Base-by-base conservation (phyloP, 1,140 invertebrate genomes). In the Pristionchus pacificus region DNA sequence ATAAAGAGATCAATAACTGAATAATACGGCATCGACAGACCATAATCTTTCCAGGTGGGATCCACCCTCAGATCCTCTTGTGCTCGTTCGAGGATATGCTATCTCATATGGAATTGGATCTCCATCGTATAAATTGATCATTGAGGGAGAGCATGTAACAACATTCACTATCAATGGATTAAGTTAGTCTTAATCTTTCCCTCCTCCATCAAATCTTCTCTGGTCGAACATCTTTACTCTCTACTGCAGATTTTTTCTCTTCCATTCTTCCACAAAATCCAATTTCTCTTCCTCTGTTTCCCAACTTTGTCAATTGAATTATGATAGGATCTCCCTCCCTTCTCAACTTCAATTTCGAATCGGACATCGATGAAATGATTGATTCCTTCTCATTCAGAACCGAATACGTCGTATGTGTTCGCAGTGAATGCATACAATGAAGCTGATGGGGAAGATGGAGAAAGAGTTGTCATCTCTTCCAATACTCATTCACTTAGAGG, bases 341-440 rank as follows among this genome's bases (percentile, higher is more conserved):
- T 49, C 6, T 49, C 38, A 10, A n/a, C n/a, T n/a, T n/a, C n/a
- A n/a, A n/a, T n/a, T n/a, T n/a, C n/a, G n/a, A n/a, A n/a, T n/a
- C n/a, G n/a, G n/a, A n/a, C n/a, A n/a, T n/a, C n/a, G n/a, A n/a
- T n/a, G n/a, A n/a, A n/a, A n/a, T n/a, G n/a, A n/a, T n/a, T 33
- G 19, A n/a, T n/a, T n/a, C n/a, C 19, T 3, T 67, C n/a, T 62
- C 14, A 38, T 75, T 78, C 66, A 80, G 79, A 77, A 19, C 78
- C 79, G 0, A 81, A 82, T 61, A 82, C 78, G 1, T 74, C 78
- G 6, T 81, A 81, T 67, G 76, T 81, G 0, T 81, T 81, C 64
- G 78, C 79, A 15, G 32, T 81, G 1, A 81, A 75, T 58, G 80
- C 79, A 2, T 81, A 81, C 65, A 81, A 81, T 65, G 79, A 81